Evolutionary conservation across 2,888 invertebrate genomes (phyloP), one percentile per base, ranked within the genome.

Genomic region (Nomada fucata): DNA sequence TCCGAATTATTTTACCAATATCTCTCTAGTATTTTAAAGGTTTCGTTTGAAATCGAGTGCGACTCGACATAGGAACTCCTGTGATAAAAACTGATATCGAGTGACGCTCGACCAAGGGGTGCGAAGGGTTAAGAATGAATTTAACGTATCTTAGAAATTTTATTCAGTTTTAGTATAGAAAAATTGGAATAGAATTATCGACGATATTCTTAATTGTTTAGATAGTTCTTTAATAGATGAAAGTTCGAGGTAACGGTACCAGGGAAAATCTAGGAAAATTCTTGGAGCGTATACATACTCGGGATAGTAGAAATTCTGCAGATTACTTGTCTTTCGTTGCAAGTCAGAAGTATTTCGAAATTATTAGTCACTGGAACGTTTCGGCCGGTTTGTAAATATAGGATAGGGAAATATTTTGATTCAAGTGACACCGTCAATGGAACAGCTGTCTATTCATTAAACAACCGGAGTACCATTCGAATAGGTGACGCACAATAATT

Each of bases 401-500:
- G 7, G 26, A 20, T 20, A 20, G 68, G 7, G 1, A 23, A 57
- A 18, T 23, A 26, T 59, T 60, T 70, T 20, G 29, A 60, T 70
- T 42, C 55, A 42, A 42, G 2, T n/a, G n/a, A 18, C 20, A 20
- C 11, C 29, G 29, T 70, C 47, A 70, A 60, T 70, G 70, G 20
- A 60, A 70, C 70, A 10, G 13, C 29, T 15, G 10, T 59, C 60
- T 70, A 50, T 70, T 70, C 70, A 70, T 50, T 59, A 59, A 60
- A 47, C 11, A 11, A 53, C 18, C n/a, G 42, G 55, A 69, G 42
- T 13, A 26, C 42, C 55, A 44, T 52, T 61, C 67, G 71, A 63
- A 71, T 50, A 55, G 59, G 42, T 42, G 57, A 52, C 63, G 69
- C 55, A 52, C 55, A 64, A 60, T 57, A 59, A 57, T 76, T 69